These are phyloP conservation scores for Propithecus deckenii DNA, from an alignment of 2,797 vertebrate species.

Conservation along the genomic window DNA sequence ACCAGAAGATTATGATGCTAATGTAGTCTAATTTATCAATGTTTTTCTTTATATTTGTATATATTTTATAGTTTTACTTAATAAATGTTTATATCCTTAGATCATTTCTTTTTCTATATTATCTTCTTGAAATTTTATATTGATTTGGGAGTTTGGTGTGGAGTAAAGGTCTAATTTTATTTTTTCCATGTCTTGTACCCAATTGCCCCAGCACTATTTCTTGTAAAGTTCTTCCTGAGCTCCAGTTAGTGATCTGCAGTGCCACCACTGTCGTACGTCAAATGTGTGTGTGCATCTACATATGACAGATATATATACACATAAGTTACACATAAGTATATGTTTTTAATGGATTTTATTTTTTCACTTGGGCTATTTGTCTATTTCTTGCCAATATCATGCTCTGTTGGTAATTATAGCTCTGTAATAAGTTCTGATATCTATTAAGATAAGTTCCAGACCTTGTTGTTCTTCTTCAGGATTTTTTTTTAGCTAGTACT, in stretches of 20 bases:
- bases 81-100: background rate
- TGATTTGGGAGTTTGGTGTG: background rate
- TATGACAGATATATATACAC: background rate
- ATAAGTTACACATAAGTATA: background rate
- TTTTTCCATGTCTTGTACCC: background rate
- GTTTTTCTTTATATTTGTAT: background rate
- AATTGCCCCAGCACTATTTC: background rate
- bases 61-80: background rate
- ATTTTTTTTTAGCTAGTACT: background rate
- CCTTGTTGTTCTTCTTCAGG: background rate
- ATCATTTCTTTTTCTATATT: background rate
- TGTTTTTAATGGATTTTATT: background rate
- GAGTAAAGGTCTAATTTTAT: background rate
- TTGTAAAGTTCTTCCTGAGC: background rate
- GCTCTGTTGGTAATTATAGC: background rate
- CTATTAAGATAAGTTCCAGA: background rate
- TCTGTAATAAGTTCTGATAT: background rate
- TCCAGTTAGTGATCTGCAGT: background rate
- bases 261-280: background rate
- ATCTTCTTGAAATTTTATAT: background rate
- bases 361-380: background rate
- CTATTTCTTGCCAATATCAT: background rate
- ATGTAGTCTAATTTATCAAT: background rate
- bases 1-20: background rate
- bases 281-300: background rate